Base-by-base conservation (phyloP, 1,140 invertebrate species). In the Rhyacophila brunnea region DNA sequence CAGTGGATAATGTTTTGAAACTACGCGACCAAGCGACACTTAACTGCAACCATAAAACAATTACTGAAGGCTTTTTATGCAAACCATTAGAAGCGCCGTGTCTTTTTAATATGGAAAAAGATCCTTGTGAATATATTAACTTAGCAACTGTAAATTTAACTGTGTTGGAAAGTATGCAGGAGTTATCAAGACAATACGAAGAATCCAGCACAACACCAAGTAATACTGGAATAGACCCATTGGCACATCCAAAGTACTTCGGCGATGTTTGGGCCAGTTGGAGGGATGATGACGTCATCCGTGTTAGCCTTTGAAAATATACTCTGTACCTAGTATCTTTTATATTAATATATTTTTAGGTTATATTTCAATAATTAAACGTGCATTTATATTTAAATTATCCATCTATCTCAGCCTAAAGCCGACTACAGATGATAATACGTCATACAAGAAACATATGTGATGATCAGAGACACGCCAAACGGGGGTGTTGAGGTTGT, bases 71-170 rank as follows among this genome's bases (percentile, higher is more conserved):
- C 67, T 67, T 43, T 59, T 59, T 11, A 13, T 67, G 40, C 57
- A 67, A 51, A 47, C 53, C 36, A 18, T 50, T 38, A n/a, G 19
- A 38, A 40, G 14, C 23, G 38, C 61, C 61, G 10, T 93, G 91
- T 67, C 70, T 93, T 0, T 93, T 87, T 70, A 84, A 93, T 66
- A 78, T 93, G 20, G 71, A 71, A 5, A 72, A 80, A 13, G 91
- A 93, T 76, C 91, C 91, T 0, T 93, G 91, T 67, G 91, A 93
- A 70, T 81, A 73, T 50, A 75, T 83, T 18, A 91, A 93, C 74
- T 68, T 93, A 18, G 84, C 83, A 6, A 50, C 67, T 0, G 38
- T 66, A 0, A 47, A 72, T 11, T 80, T 81, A 2, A 45, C 70
- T 7, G 68, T 83, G 1, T 35, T 84, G 1, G 43, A 70, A 0